Evolutionary conservation across 1,140 invertebrate species (phyloP), one percentile per base, ranked within the genome.

Genomic region (Neomicropteryx cornuta): DNA sequence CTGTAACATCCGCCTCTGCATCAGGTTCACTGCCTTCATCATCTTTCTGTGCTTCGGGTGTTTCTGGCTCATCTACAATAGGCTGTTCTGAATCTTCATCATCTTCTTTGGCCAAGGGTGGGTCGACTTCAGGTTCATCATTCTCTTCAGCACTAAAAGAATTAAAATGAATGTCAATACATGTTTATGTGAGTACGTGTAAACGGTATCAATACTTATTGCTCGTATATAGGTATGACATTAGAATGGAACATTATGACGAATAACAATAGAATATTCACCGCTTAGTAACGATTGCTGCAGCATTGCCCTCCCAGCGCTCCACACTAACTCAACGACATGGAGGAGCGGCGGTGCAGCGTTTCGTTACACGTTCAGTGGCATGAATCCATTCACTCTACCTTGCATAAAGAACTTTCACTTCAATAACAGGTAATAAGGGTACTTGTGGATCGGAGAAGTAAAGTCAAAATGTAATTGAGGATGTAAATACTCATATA

Each of bases 1-100:
- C 61, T 14, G 66, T 68, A 18, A 68, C 59, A 43, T 71, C 68
- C 8, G 60, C 58, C 48, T 69, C 66, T 23, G 58, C 57, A 47
- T 65, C 63, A 39, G 63, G 58, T 46, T 68, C 62, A 36, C 61
- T 65, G 38, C 46, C 51, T 48, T 68, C 65, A 27, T 42, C 53
- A 33, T 46, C 47, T 39, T 45, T 39, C 20, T 52, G 41, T 19
- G 47, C 52, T 4, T 54, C 50, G 35, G 61, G 54, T 31, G 56
- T 60, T 37, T 56, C 57, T 21, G 62, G 61, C 44, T 62, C 58
- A 43, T 69, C 64, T 13, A 62, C 51, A 24, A 64, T 58, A 14
- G 56, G 62, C 44, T 60, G 49, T 4, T 46, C 45, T 24, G 61
- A 58, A 4, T 55, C 57, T 31, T 50, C 56, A 39, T 56, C 56